Percentiles rank a stretch among this genome's conserved stretches.
phyloP scores from a whole-genome alignment of 2,888 invertebrate species.

The Bedellia somnulentella region DNA sequence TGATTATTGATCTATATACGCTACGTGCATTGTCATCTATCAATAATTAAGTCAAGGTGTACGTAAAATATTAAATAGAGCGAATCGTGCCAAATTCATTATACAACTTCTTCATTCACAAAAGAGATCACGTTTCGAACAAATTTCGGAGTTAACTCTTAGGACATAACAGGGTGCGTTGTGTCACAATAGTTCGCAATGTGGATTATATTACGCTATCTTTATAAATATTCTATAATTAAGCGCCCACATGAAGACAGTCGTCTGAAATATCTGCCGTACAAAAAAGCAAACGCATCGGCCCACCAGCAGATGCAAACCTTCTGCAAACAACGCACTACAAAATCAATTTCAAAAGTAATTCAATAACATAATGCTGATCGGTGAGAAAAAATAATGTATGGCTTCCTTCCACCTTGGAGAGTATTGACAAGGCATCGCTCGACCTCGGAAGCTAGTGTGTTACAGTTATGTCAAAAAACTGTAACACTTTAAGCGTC shows the following conservation, averaged over 20 bases:
- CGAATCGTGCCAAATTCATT: slow-evolving; percentile 44
- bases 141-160: slow-evolving; percentile 25
- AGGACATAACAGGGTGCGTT: slow-evolving; percentile 37
- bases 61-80: slow-evolving; percentile 12
- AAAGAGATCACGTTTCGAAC: slow-evolving; percentile 27
- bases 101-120: slow-evolving; percentile 26
- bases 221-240: slow-evolving; percentile 49
- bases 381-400: slow-evolving; percentile 44
- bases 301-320: slow-evolving; percentile 42
- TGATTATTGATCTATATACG: slow-evolving; percentile 14
- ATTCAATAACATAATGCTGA: slow-evolving; percentile 59
- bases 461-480: slow-evolving; percentile 52
- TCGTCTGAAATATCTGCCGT: slow-evolving; percentile 23
- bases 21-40: slow-evolving; percentile 10
- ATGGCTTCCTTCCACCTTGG: slow-evolving; percentile 59
- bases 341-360: slow-evolving; percentile 51
- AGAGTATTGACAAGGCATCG: slow-evolving; percentile 18
- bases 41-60: slow-evolving; percentile 25
- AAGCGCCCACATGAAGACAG: slow-evolving; percentile 51
- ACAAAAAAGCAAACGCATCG: slow-evolving; percentile 29
- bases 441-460: slow-evolving; percentile 24
- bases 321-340: slow-evolving; percentile 39
- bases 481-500: slow-evolving; percentile 43
- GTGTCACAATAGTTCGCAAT: slow-evolving; percentile 41
- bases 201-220: slow-evolving; percentile 56